Evolutionary conservation across 1,140 invertebrate genomes (phyloP).

Genomic region (Neotoxoptera formosana): DNA sequence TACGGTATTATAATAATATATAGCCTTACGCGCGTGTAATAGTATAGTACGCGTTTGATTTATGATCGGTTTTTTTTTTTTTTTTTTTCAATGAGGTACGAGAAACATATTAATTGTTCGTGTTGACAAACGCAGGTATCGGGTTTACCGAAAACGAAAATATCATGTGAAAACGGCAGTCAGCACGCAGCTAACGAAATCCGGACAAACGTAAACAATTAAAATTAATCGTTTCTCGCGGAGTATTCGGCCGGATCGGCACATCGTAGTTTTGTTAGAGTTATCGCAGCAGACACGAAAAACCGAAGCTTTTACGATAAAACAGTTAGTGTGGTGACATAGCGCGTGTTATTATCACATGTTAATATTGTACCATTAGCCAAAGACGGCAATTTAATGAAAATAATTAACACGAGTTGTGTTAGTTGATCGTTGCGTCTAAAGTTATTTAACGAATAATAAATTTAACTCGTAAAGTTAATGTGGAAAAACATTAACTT

Average conservation of each 20-base stretch:
- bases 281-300: neutral
- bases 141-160: neutral
- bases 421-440: neutral
- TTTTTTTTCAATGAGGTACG: neutral
- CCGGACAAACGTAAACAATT: neutral
- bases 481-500: no score
- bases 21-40: neutral
- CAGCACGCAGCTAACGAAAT: constrained; percentile 1
- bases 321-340: neutral
- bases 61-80: neutral
- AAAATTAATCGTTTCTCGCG: constrained; percentile 1
- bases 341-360: neutral
- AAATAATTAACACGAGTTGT: neutral
- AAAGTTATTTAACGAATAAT: no score
- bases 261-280: neutral
- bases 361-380: no score
- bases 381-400: neutral
- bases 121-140: constrained; percentile 37
- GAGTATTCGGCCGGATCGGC: neutral
- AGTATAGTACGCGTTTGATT: neutral
- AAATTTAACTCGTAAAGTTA: no score
- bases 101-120: constrained; percentile 29
- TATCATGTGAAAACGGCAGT: neutral
- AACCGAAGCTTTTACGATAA: neutral
- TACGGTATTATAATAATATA: neutral